Evolutionary conservation across 2,113 vertebrate genomes (phyloP), one percentile per base, ranked within the genome.

Genomic region (Camelus dromedarius): DNA sequence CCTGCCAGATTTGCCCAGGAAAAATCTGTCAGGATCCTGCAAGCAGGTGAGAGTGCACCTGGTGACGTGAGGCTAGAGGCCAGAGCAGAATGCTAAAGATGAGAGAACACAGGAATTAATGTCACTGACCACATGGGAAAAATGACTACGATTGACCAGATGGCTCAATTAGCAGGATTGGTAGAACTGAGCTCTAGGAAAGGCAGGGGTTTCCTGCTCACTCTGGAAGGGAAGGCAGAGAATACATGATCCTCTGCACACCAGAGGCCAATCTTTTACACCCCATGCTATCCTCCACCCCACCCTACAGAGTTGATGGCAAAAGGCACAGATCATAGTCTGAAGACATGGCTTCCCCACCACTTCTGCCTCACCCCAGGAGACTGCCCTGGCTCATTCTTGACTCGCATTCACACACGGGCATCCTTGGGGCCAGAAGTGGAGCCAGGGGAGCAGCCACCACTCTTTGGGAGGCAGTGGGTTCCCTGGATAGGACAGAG

Each of bases 121-220:
- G 35, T 6, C 18, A 4, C 79, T 86, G 67, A 67, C 79, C 10
- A 30, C 2, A 4, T 2, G n/a, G 56, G 67, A 30, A 20, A 20
- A n/a, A 70, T 4, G 26, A 30, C 54, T 87, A n/a, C 22, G 32
- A 56, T n/a, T 26, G 94, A 83, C 86, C 64, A 87, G 94, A 90
- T 90, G 69, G 62, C 54, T 73, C 72, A 30, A 32, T 72, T 81
- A 84, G 77, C 12, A 42, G 42, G 58, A 8, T 3, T 11, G 6
- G 32, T 28, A 9, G 5, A 46, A 0, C 4, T 7, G 0, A 5
- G 9, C 2, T 8, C 11, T 10, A 35, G 8, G 8, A 48, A 20
- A 6, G 9, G 19, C 30, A 11, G 42, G n/a, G n/a, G 15, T 81
- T 72, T 72, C 12, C 38, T 42, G 46, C 28, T 8, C 10, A n/a